Evolutionary conservation across 2,888 invertebrate species (phyloP).

Genomic region (Atethmia centrago): DNA sequence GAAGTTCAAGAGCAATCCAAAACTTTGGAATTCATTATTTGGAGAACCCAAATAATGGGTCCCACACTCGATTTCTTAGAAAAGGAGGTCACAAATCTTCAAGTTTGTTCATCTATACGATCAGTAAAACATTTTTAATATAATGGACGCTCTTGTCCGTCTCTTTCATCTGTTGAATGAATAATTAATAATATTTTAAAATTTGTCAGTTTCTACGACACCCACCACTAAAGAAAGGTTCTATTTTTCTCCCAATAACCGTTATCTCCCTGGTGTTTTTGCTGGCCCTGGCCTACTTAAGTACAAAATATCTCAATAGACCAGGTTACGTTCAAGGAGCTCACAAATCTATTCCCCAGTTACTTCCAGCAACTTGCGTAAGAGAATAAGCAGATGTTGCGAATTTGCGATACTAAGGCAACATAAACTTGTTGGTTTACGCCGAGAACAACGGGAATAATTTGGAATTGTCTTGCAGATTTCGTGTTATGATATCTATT

Average conservation of each 20-base stretch:
- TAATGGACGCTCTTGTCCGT: too few relatives aligned
- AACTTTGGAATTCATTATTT: too few relatives aligned
- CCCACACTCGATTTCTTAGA: too few relatives aligned
- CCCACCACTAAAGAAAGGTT: neutral
- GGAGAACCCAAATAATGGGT: too few relatives aligned
- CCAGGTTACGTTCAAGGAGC: constrained; percentile 20
- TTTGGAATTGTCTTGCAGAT: constrained; percentile 17
- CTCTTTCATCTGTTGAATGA: neutral
- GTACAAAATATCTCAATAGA: constrained; percentile 41
- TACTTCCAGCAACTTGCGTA: constrained; percentile 33
- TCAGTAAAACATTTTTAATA: neutral
- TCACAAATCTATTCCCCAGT: constrained; percentile 29
- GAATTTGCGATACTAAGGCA: constrained; percentile 26
- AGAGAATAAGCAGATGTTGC: constrained; percentile 45
- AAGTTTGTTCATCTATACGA: too few relatives aligned
- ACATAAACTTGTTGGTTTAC: constrained; percentile 46
- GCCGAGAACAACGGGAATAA: constrained; percentile 11
- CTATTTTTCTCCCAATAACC: neutral
- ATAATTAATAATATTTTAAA: too few relatives aligned
- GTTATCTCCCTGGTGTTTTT: neutral
- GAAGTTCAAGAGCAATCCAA: neutral
- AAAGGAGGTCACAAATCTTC: too few relatives aligned
- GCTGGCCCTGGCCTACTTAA: constrained; percentile 14
- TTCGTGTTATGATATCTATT: constrained; percentile 15
- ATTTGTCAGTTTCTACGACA: neutral